phyloP scores from a whole-genome alignment of 2,888 invertebrate species.

The Psococerastis gibbosa region DNA sequence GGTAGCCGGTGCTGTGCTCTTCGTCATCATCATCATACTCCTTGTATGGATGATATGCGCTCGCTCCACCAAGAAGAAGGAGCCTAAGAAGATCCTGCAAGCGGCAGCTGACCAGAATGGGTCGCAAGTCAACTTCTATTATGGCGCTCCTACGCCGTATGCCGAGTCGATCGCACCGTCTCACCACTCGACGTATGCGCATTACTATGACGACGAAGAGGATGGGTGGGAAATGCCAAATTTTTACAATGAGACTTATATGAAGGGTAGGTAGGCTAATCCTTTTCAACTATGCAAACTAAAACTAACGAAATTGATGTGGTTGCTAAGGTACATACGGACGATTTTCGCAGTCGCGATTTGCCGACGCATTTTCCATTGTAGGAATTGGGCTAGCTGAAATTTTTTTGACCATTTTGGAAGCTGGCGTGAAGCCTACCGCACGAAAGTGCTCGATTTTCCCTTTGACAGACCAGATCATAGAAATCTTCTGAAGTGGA shows the following conservation, averaged over 20 bases:
- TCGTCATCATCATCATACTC: constrained; percentile 78
- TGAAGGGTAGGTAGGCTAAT: constrained; percentile 66
- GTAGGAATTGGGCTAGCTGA: too few species aligned
- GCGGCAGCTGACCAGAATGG: constrained; percentile 82
- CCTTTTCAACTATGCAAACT: too few species aligned
- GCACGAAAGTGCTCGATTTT: too few species aligned
- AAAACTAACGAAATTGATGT: too few species aligned
- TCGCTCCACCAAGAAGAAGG: constrained; percentile 71
- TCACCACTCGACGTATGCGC: constrained; percentile 87
- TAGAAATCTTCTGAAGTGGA: too few species aligned
- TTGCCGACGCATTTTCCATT: too few species aligned
- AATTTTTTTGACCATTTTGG: too few species aligned
- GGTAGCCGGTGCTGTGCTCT: constrained; percentile 82
- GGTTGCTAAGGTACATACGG: too few species aligned
- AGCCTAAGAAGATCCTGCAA: constrained; percentile 78
- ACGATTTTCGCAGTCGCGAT: too few species aligned
- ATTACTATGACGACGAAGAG: constrained; percentile 89
- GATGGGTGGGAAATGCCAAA: constrained; percentile 97
- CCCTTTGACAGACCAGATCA: too few species aligned
- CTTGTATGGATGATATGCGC: constrained; percentile 97
- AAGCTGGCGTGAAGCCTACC: too few species aligned
- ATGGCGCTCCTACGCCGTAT: constrained; percentile 85
- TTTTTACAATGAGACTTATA: constrained; percentile 89
- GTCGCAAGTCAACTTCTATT: constrained; percentile 90
- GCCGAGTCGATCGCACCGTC: constrained; percentile 90